Evolutionary conservation across 2,113 vertebrate genomes (phyloP).

Genomic region (Cichladusa arquata): DNA sequence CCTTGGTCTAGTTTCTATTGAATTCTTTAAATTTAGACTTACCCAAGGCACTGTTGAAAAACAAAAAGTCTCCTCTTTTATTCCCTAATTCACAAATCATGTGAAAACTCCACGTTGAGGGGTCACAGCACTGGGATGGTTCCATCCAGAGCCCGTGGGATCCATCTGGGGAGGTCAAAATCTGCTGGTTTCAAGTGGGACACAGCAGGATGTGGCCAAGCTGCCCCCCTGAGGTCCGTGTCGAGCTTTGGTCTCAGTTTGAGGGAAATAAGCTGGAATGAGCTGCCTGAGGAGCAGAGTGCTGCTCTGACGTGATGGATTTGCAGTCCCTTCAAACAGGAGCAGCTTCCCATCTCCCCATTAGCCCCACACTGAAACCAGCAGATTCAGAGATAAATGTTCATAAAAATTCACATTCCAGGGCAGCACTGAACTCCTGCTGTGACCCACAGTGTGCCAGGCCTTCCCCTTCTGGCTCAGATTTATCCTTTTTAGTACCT

Average conservation of each 20-base stretch:
- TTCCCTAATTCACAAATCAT: background rate
- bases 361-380: background rate
- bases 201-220: background rate
- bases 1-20: background rate
- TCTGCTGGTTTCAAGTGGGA: background rate
- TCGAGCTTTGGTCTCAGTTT: background rate
- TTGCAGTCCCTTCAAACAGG: background rate
- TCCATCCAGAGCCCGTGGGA: background rate
- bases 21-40: background rate
- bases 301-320: background rate
- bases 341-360: background rate
- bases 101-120: background rate
- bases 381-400: accelerated
- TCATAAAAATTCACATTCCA: background rate
- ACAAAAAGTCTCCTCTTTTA: background rate
- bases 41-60: background rate
- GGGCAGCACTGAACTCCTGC: background rate
- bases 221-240: background rate
- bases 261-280: background rate
- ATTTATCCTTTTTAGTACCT: background rate
- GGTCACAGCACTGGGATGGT: background rate
- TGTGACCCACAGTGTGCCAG: background rate
- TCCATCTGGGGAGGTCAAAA: accelerated
- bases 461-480: background rate
- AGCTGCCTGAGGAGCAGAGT: background rate